Conservation (phyloP, 2,888 invertebrate genomes). For the Scelioninae gen. 1 region DNA sequence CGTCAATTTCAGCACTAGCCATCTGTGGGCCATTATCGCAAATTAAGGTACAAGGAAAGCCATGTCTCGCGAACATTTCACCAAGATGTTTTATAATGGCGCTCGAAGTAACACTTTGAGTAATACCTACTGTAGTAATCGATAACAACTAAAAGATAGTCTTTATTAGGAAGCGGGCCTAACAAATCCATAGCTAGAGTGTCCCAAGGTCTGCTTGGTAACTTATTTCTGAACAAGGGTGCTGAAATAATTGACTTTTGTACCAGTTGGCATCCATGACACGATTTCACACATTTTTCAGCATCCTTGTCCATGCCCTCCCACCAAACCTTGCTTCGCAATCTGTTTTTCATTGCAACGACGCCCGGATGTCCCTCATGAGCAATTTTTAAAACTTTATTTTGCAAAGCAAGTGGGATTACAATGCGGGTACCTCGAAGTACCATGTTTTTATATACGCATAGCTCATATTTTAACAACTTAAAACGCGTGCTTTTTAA, state of each 20-base stretch:
- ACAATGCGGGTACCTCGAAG: conserved; percentile 64
- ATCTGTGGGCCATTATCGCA: conserved; percentile 71
- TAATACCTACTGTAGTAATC: conserved; percentile 71
- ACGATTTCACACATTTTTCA: conserved; percentile 65
- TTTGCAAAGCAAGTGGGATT: conserved; percentile 5
- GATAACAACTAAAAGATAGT: conserved; percentile 63
- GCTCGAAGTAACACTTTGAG: conserved; percentile 45
- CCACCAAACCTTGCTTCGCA: conserved; percentile 74
- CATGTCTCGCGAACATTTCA: conserved; percentile 61
- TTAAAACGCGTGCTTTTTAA: conserved; percentile 43
- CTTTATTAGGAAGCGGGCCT: conserved; percentile 66
- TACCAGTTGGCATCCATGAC: conserved; percentile 69
- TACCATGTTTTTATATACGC: conserved; percentile 55
- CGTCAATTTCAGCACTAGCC: conserved; percentile 52
- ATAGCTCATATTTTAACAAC: conserved; percentile 65
- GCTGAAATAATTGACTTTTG: conserved; percentile 11
- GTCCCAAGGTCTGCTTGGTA: conserved; percentile 49
- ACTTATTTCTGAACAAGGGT: conserved; percentile 17
- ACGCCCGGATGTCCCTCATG: conserved; percentile 78
- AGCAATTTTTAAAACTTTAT: conserved; percentile 51
- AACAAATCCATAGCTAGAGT: conserved; percentile 66
- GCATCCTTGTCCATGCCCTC: conserved; percentile 69
- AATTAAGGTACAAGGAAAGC: neutral
- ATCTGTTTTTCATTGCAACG: conserved; percentile 70
- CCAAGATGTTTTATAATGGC: conserved; percentile 63